A percentile compares a stretch with the other conserved stretches of the same genome.
Conservation (phyloP, 2,888 invertebrate genomes). For the Acronicta leporina region DNA sequence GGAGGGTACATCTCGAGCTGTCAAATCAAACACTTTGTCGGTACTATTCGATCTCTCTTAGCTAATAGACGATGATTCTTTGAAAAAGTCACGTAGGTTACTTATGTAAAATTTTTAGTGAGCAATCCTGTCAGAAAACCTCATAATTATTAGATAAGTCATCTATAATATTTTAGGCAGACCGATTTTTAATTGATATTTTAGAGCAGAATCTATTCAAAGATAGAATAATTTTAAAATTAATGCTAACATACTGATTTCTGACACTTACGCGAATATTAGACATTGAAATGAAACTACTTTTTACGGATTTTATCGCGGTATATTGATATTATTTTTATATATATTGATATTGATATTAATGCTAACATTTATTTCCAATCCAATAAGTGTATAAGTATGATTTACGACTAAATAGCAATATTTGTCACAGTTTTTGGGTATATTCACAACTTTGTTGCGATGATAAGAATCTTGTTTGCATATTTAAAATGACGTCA, state of each 20-base stretch:
- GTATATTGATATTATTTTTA: no score
- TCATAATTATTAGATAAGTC: conserved; percentile 54
- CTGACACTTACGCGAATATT: no score
- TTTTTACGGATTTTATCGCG: no score
- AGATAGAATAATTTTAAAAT: neutral
- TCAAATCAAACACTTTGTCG: conserved; percentile 87
- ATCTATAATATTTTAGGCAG: conserved; percentile 53
- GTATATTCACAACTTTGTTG: no score
- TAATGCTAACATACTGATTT: no score
- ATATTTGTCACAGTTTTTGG: no score
- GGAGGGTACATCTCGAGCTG: conserved; percentile 83
- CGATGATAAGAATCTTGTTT: neutral
- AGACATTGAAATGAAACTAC: no score
- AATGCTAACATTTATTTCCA: no score
- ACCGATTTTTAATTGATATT: conserved; percentile 50
- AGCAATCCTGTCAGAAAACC: conserved; percentile 47
- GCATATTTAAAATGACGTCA: neutral
- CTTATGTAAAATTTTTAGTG: conserved; percentile 61
- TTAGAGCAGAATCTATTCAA: conserved; percentile 22
- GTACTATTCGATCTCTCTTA: conserved; percentile 65
- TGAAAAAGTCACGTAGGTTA: conserved; percentile 66
- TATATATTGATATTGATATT: no score
- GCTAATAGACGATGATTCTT: conserved; percentile 84
- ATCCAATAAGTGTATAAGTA: no score
- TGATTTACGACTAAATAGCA: no score